phyloP scores from a whole-genome alignment of 2,888 invertebrate species.

The Tenthredo mesomela region DNA sequence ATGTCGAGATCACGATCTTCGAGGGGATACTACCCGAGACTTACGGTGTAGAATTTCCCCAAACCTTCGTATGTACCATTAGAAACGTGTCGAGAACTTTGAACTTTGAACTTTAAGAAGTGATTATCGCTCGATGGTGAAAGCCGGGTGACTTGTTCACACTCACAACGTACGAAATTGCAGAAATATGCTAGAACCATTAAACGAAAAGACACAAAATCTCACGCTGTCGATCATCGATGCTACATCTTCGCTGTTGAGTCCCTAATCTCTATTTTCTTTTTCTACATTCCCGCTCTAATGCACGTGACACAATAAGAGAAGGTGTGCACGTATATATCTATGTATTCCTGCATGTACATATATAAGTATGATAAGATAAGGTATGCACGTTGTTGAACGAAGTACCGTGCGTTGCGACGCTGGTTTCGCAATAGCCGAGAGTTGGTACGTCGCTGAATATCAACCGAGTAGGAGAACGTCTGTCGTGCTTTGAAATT shows the following conservation, averaged over 20 bases:
- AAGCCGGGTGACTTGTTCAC: neutral
- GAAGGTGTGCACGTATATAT: neutral
- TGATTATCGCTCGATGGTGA: neutral
- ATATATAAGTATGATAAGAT: neutral
- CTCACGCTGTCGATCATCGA: too few species aligned
- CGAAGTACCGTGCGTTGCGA: constrained; percentile 16
- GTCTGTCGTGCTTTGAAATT: constrained; percentile 7
- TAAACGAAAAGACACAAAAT: neutral
- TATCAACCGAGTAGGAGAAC: constrained; percentile 5
- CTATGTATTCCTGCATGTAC: neutral
- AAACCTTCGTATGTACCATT: neutral
- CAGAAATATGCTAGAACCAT: neutral
- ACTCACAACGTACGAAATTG: too few species aligned
- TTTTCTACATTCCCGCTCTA: too few species aligned
- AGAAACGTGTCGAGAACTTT: constrained; percentile 36
- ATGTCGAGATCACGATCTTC: constrained; percentile 32
- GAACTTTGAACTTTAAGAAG: constrained; percentile 16
- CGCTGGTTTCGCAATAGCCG: neutral
- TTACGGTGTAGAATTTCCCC: constrained; percentile 18
- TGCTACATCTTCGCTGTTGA: neutral
- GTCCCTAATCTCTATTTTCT: too few species aligned
- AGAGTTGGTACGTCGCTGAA: constrained; percentile 27
- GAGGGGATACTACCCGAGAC: neutral
- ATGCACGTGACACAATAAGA: too few species aligned
- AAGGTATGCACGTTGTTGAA: neutral